phyloP scores from a whole-genome alignment of 2,888 invertebrate genomes.

The Rhamphomyia laevipes region DNA sequence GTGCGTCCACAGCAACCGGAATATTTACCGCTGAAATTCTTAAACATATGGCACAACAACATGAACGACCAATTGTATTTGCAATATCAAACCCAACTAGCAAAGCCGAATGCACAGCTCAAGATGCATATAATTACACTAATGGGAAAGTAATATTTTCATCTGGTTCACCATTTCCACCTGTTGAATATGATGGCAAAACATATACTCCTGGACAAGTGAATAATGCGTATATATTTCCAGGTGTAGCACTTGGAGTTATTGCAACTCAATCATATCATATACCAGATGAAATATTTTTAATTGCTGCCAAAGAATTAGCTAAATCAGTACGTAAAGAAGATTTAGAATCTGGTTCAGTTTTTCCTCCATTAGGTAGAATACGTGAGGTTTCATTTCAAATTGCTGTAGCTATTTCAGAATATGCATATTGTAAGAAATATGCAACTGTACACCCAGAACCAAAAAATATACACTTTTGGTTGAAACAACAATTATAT shows the following conservation, averaged over 20 bases:
- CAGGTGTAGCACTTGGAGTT: constrained; percentile 89
- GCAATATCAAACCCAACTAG: constrained; percentile 96
- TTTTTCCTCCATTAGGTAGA: constrained; percentile 80
- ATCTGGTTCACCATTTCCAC: constrained; percentile 91
- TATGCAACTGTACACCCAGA: constrained; percentile 78
- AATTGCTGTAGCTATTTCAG: constrained; percentile 78
- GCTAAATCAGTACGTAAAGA: constrained; percentile 73
- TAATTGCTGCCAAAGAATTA: constrained; percentile 83
- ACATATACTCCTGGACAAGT: constrained; percentile 89
- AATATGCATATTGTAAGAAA: constrained; percentile 81
- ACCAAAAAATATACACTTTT: constrained; percentile 60
- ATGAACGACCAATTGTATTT: constrained; percentile 86
- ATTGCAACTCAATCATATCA: constrained; percentile 86
- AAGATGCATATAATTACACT: constrained; percentile 80
- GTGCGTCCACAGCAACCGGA: constrained; percentile 84
- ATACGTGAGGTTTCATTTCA: constrained; percentile 80
- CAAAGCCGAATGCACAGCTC: constrained; percentile 97
- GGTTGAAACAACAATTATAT: constrained; percentile 64
- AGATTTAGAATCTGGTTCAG: constrained; percentile 72
- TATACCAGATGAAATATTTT: constrained; percentile 86
- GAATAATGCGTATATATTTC: constrained; percentile 96
- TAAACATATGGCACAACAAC: constrained; percentile 72
- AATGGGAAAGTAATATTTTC: constrained; percentile 88
- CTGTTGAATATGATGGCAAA: constrained; percentile 66
- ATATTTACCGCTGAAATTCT: constrained; percentile 84